These are phyloP conservation scores for Ridgeia piscesae DNA, from an alignment of 1,140 invertebrate species.

Conservation along the genomic window DNA sequence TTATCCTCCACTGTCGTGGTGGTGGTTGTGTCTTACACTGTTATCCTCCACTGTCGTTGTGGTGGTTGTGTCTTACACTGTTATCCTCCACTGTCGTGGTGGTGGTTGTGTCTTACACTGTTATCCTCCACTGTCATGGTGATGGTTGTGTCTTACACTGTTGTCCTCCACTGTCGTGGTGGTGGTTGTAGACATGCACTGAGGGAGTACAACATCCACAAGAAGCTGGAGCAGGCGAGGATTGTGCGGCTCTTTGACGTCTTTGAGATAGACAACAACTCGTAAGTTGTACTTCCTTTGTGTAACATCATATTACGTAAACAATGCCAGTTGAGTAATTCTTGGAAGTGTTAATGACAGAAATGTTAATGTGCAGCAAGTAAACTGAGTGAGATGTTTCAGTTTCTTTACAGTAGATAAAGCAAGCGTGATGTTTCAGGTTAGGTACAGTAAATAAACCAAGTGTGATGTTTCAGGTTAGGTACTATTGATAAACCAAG, in stretches of 20 bases:
- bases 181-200: slow-evolving; percentile 77
- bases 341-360: neutral
- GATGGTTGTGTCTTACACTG: too few relatives aligned
- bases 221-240: slow-evolving; percentile 94
- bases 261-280: slow-evolving; percentile 99
- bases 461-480: neutral
- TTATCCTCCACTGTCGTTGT: too few relatives aligned
- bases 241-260: slow-evolving; percentile 99
- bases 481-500: too few relatives aligned
- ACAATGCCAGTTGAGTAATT: neutral
- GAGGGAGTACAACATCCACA: slow-evolving; percentile 99
- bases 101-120: too few relatives aligned
- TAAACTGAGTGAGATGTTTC: neutral
- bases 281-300: slow-evolving; percentile 58
- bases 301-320: neutral
- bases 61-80: too few relatives aligned
- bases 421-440: neutral
- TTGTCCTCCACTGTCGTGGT: too few relatives aligned
- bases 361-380: neutral
- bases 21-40: too few relatives aligned
- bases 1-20: too few relatives aligned
- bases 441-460: neutral
- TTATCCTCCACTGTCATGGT: too few relatives aligned
- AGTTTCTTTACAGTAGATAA: neutral
- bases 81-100: too few relatives aligned